These are phyloP conservation scores for Gallinago undulata DNA, from an alignment of 2,113 vertebrate species.

Conservation along the genomic window DNA sequence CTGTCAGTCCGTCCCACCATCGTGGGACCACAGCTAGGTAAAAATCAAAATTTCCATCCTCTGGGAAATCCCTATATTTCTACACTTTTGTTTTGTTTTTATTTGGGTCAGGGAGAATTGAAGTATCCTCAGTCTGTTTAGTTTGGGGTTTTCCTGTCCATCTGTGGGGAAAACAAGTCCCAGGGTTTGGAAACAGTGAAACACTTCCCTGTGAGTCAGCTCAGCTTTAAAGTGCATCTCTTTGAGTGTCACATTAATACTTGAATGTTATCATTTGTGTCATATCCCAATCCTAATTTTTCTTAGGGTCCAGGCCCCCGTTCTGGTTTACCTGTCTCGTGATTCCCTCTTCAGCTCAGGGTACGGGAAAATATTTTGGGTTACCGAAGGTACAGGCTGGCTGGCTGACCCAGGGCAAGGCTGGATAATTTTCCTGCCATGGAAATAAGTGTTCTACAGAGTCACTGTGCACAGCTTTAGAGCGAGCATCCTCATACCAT, in stretches of 20 bases:
- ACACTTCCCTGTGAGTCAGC: constrained; percentile 11
- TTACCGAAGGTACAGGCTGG: background rate
- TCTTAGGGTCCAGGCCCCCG: background rate
- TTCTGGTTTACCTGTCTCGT: background rate
- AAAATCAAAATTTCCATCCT: background rate
- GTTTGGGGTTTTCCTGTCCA: constrained; percentile 45
- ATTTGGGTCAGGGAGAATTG: background rate
- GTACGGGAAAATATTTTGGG: background rate
- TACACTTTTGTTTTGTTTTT: background rate
- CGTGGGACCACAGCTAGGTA: background rate
- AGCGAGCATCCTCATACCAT: background rate
- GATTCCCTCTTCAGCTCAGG: background rate
- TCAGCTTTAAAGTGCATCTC: background rate
- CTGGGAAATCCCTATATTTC: background rate
- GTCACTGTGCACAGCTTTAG: background rate
- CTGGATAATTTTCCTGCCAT: background rate
- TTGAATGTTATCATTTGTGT: background rate
- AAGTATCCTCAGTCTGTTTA: background rate
- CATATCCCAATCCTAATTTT: background rate
- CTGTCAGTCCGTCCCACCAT: accelerated
- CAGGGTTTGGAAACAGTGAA: constrained; percentile 25
- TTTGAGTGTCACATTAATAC: background rate
- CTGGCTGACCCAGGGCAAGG: background rate
- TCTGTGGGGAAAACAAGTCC: constrained; percentile 11
- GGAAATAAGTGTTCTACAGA: background rate